Evolutionary conservation across 2,113 vertebrate genomes (phyloP), one percentile per base, ranked within the genome.

Genomic region (Chloebia gouldiae): DNA sequence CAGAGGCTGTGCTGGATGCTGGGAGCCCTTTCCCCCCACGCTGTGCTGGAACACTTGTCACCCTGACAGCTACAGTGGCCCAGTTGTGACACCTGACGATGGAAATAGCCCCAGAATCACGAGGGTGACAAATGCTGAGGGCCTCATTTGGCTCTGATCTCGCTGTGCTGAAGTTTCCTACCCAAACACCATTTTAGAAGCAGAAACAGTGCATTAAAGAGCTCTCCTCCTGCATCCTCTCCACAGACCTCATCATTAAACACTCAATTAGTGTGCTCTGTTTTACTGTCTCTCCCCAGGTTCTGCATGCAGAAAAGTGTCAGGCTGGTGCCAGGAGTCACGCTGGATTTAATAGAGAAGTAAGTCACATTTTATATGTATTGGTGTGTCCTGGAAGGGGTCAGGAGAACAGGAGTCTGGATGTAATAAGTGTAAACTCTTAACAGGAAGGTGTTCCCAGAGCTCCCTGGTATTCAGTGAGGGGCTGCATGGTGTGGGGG

Each of bases 301-400:
- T 99, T 99, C 96, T 99, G 99, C 93, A 99, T 99, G 99, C 99
- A 99, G 98, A 99, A 99, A 96, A 99, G 99, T 88, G 98, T 99
- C 88, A 99, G 98, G 87, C 96, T 99, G 98, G 99, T 99, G 96
- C 99, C 99, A 30, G 99, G 99, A 93, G 99, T 99, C 97, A 99
- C 99, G 2, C 97, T 99, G 98, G 99, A 99, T 97, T 98, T 99
- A 89, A 99, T 99, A 86, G 99, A 99, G 96, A 99, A 99, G 99
- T 99, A 98, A 98, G 99, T 96, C 76, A 53, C 33, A 77, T 42
- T 81, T 70, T 53, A 7, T 33, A 1, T 31, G 21, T 18, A 0
- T 57, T 54, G 73, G 5, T 42, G 47, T 22, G 13, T 56, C 70
- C 73, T 47, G 47, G 18, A 12, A 19, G 33, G 49, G 57, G 4